A percentile compares a stretch with the other conserved stretches of the same genome.
Conservation (phyloP, 64 coral and sea anemone species). For the Stichodactyla helianthus region DNA sequence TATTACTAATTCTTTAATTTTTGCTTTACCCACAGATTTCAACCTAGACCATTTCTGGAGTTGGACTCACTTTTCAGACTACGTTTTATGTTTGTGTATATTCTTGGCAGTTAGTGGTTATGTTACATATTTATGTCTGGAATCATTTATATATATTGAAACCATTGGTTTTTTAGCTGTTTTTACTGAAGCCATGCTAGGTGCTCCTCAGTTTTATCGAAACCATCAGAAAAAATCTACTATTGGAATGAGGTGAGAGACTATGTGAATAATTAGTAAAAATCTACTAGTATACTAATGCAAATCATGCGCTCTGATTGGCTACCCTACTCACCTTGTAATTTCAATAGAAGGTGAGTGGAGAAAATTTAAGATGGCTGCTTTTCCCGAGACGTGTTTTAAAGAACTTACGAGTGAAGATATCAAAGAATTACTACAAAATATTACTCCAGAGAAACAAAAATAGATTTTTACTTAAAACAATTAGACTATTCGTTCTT, state of each 20-base stretch:
- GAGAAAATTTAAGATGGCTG: too few relatives aligned
- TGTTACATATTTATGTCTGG: slow-evolving; percentile 80
- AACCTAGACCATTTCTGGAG: slow-evolving; percentile 86
- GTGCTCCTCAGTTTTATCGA: slow-evolving; percentile 89
- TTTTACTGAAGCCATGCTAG: slow-evolving; percentile 95
- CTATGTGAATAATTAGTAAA: too few relatives aligned
- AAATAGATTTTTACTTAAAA: too few relatives aligned
- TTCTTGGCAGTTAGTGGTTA: slow-evolving; percentile 90
- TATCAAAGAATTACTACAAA: too few relatives aligned
- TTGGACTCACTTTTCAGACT: slow-evolving; percentile 96
- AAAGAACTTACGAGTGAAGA: too few relatives aligned
- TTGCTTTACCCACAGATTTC: slow-evolving; percentile 63
- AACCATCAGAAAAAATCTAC: slow-evolving; percentile 92
- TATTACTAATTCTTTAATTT: neutral
- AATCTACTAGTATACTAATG: too few relatives aligned
- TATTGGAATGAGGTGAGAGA: slow-evolving; percentile 88
- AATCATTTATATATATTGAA: slow-evolving; percentile 67
- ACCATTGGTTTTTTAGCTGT: slow-evolving; percentile 93
- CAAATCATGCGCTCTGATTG: too few relatives aligned
- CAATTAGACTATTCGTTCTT: too few relatives aligned
- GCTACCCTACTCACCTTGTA: too few relatives aligned
- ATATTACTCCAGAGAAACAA: too few relatives aligned
- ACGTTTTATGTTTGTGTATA: slow-evolving; percentile 73
- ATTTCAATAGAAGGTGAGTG: too few relatives aligned
- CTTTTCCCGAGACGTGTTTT: too few relatives aligned